phyloP scores from a whole-genome alignment of 2,888 invertebrate genomes.

The Malachius bipustulatus region DNA sequence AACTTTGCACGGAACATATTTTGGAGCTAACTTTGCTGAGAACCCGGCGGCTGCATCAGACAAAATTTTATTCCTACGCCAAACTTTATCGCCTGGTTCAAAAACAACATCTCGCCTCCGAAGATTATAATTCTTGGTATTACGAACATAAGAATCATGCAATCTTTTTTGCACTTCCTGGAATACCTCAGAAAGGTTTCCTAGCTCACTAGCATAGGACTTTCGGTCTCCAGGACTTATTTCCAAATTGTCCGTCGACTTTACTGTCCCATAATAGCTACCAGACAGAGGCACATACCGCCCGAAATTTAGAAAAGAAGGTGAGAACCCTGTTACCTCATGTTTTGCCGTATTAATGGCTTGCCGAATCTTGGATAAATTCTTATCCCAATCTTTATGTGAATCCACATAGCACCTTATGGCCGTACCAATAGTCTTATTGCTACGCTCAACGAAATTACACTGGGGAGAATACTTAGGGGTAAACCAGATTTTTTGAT shows the following conservation, averaged over 20 bases:
- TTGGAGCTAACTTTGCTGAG: slow-evolving; percentile 13
- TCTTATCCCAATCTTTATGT: background rate
- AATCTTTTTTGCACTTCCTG: background rate
- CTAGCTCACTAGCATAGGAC: background rate
- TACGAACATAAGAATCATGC: no score
- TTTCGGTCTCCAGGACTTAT: background rate
- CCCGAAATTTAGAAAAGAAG: background rate
- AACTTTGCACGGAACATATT: slow-evolving; percentile 9
- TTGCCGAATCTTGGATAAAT: background rate
- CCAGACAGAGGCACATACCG: background rate
- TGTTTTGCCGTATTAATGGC: slow-evolving; percentile 2
- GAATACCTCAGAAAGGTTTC: background rate
- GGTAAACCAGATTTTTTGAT: background rate
- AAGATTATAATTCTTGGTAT: no score
- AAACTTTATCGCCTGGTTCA: slow-evolving; percentile 13
- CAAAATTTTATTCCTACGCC: slow-evolving; percentile 14
- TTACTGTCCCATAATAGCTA: background rate
- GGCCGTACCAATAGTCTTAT: background rate
- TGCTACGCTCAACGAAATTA: background rate
- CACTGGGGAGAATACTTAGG: background rate
- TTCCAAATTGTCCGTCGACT: background rate
- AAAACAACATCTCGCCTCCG: no score
- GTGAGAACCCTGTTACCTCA: background rate
- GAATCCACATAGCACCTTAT: background rate
- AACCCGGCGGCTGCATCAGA: slow-evolving; percentile 12